phyloP scores from a whole-genome alignment of 2,888 invertebrate genomes.

The Theretra japonica region DNA sequence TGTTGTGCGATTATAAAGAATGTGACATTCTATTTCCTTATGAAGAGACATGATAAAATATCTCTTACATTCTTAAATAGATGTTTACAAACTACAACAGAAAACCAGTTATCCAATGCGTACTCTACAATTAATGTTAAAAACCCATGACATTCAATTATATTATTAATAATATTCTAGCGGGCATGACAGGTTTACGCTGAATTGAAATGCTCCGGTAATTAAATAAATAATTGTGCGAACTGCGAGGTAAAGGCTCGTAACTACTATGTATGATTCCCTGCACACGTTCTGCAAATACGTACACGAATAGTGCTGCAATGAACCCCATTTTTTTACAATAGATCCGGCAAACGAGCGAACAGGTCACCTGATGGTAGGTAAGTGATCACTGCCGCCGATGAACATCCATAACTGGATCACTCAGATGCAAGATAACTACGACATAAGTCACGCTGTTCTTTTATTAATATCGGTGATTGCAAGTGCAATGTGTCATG shows the following conservation, averaged over 20 bases:
- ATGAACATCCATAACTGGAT: too few species aligned
- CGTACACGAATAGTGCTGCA: background rate
- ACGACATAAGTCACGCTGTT: too few species aligned
- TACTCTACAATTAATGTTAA: background rate
- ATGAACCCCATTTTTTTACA: background rate
- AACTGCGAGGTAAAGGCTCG: background rate
- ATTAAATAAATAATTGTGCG: background rate
- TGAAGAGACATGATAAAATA: too few species aligned
- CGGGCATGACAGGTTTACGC: background rate
- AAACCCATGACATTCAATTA: conserved; percentile 1
- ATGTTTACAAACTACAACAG: background rate
- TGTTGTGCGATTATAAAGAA: too few species aligned
- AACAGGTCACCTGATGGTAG: too few species aligned
- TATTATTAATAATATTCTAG: background rate
- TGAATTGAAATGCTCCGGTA: background rate
- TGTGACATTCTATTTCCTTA: too few species aligned
- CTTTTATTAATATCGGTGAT: too few species aligned
- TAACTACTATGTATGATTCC: background rate
- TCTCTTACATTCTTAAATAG: too few species aligned
- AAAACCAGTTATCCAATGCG: background rate
- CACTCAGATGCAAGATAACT: too few species aligned
- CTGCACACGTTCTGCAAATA: background rate
- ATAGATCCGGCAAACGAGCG: too few species aligned
- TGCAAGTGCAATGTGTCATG: too few species aligned
- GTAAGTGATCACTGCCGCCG: too few species aligned